phyloP scores from a whole-genome alignment of 1,140 invertebrate species.

The Caenorhabditis briggsae region DNA sequence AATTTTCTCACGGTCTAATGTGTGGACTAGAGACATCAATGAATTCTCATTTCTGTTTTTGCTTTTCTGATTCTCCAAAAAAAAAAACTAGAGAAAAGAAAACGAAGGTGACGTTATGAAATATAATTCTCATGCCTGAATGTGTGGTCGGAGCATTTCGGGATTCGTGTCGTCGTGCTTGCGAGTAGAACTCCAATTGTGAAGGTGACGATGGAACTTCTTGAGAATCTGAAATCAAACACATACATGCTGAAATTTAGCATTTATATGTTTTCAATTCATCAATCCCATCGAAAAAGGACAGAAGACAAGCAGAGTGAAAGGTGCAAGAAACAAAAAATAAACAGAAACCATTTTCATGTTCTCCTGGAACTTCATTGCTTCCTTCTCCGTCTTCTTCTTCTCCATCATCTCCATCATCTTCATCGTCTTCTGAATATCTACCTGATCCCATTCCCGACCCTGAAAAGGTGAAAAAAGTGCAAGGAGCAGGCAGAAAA shows the following conservation, averaged over 20 bases:
- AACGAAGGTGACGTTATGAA: not conserved
- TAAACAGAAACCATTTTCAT: not conserved
- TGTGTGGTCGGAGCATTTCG: constrained; percentile 46
- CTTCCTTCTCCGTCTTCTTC: not conserved
- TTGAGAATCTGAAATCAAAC: constrained; percentile 12
- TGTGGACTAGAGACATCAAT: not conserved
- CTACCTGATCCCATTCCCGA: not conserved
- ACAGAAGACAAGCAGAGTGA: not conserved
- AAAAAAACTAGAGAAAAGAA: not conserved
- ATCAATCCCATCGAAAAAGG: not conserved
- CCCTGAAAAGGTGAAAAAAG: constrained; percentile 42
- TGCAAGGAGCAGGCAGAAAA: constrained; percentile 7
- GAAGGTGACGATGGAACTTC: not conserved
- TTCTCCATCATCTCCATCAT: not conserved
- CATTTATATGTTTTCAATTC: too few relatives aligned
- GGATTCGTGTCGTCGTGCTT: constrained; percentile 29
- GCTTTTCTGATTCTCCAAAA: constrained; percentile 7
- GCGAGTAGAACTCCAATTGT: constrained; percentile 42
- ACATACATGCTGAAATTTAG: not conserved
- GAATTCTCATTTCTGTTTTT: constrained; percentile 25
- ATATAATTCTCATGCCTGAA: constrained; percentile 33
- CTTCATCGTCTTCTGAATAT: constrained; percentile 51
- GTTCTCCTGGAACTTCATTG: not conserved
- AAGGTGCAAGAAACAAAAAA: not conserved
- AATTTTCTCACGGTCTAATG: constrained; percentile 7